These are phyloP conservation scores for Microplitis deprimator DNA, from an alignment of 2,888 invertebrate genomes.

Conservation along the genomic window DNA sequence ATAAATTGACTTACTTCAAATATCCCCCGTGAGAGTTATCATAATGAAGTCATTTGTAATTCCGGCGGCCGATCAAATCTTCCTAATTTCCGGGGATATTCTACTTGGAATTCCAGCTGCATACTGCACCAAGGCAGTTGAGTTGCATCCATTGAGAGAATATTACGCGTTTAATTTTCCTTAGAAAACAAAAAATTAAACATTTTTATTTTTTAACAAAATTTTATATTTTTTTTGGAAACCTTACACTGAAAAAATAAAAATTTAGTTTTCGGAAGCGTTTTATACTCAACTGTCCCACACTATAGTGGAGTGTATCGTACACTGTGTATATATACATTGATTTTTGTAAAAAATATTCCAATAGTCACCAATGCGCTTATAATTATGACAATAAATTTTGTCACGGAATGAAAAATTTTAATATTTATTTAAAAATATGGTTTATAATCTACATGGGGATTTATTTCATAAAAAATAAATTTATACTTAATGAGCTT, in stretches of 20 bases:
- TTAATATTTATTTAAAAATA: too few species aligned
- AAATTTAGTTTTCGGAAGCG: too few species aligned
- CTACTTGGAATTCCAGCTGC: slow-evolving; percentile 59
- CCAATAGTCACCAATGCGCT: too few species aligned
- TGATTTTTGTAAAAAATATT: too few species aligned
- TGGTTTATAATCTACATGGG: too few species aligned
- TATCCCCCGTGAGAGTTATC: slow-evolving; percentile 40
- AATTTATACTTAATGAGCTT: too few species aligned
- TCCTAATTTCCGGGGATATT: slow-evolving; percentile 63
- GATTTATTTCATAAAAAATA: too few species aligned
- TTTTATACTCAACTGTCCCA: too few species aligned
- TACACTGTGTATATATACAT: too few species aligned
- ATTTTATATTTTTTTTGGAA: background rate
- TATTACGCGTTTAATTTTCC: slow-evolving; percentile 16
- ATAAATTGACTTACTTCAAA: slow-evolving; percentile 17
- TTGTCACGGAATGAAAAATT: too few species aligned
- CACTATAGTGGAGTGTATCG: too few species aligned
- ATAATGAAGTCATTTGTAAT: slow-evolving; percentile 66
- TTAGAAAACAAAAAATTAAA: slow-evolving; percentile 19
- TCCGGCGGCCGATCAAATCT: slow-evolving; percentile 62
- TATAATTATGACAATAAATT: too few species aligned
- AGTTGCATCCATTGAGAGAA: slow-evolving; percentile 18
- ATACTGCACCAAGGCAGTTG: slow-evolving; percentile 15
- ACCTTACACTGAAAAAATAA: background rate
- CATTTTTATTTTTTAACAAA: background rate